Conservation (phyloP, 1,140 invertebrate species). For the Drosophila pruinosa region DNA sequence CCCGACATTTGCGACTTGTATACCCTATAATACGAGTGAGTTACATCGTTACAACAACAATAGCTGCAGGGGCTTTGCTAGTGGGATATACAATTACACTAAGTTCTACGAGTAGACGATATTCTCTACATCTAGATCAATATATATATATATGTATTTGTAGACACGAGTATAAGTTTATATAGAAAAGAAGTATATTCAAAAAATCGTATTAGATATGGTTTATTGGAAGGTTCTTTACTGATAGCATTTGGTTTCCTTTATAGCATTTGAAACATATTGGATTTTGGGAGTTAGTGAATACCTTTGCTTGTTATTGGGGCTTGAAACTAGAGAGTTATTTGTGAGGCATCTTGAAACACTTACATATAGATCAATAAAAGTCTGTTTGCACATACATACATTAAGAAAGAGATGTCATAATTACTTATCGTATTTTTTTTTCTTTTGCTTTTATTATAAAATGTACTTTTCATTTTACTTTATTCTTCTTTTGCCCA, state of each 20-base stretch:
- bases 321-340: constrained; percentile 38
- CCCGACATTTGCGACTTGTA: constrained; percentile 49
- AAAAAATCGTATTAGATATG: constrained; percentile 16
- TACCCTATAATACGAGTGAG: not conserved
- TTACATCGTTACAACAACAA: constrained; percentile 31
- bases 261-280: constrained; percentile 9
- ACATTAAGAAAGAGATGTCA: constrained; percentile 56
- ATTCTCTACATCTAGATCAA: constrained; percentile 3
- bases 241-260: constrained; percentile 71
- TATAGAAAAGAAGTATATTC: constrained; percentile 20
- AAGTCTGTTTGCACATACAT: constrained; percentile 33
- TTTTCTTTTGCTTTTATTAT: constrained; percentile 14
- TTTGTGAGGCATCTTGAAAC: constrained; percentile 60
- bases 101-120: constrained; percentile 38
- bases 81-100: constrained; percentile 18
- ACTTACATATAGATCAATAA: constrained; percentile 59
- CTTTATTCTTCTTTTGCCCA: constrained; percentile 34
- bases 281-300: constrained; percentile 44
- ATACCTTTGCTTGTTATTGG: constrained; percentile 48
- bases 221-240: constrained; percentile 74
- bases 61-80: constrained; percentile 60
- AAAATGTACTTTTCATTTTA: constrained; percentile 10
- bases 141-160: constrained; percentile 1
- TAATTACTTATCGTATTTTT: constrained; percentile 33
- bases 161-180: constrained; percentile 22